Conservation (phyloP, 92 coral and sea anemone genomes). For the Parazoanthus atlanticus region DNA sequence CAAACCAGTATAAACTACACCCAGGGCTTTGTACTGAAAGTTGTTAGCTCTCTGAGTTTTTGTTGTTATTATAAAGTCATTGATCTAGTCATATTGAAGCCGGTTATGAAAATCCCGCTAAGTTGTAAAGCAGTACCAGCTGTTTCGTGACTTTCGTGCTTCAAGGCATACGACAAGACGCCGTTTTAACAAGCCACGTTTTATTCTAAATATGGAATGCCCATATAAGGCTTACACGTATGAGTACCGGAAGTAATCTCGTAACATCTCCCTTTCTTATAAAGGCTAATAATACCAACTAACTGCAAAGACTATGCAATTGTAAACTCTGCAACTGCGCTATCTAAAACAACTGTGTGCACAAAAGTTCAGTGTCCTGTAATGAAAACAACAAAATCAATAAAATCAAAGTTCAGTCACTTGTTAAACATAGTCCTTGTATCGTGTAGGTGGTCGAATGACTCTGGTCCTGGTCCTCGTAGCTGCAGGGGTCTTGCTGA, state of each 20-base stretch:
- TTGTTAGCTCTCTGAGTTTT: too few species aligned
- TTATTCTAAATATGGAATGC: too few species aligned
- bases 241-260: conserved; percentile 1
- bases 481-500: conserved; percentile 11
- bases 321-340: neutral
- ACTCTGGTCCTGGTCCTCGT: conserved; percentile 31
- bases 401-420: conserved; percentile 6
- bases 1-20: too few species aligned
- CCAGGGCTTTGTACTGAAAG: too few species aligned
- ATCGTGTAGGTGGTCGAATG: conserved; percentile 24
- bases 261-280: conserved; percentile 31
- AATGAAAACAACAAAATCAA: conserved; percentile 20
- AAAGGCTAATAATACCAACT: neutral
- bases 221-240: too few species aligned
- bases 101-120: too few species aligned
- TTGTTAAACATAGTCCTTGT: conserved; percentile 20
- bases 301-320: neutral
- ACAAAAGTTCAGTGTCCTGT: conserved; percentile 4
- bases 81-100: too few species aligned
- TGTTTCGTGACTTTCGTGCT: too few species aligned
- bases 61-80: too few species aligned
- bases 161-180: too few species aligned
- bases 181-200: too few species aligned
- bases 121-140: too few species aligned
- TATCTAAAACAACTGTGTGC: neutral